Evolutionary conservation across 2,888 invertebrate species (phyloP), one percentile per base, ranked within the genome.

Genomic region (Acrobasis repandana): DNA sequence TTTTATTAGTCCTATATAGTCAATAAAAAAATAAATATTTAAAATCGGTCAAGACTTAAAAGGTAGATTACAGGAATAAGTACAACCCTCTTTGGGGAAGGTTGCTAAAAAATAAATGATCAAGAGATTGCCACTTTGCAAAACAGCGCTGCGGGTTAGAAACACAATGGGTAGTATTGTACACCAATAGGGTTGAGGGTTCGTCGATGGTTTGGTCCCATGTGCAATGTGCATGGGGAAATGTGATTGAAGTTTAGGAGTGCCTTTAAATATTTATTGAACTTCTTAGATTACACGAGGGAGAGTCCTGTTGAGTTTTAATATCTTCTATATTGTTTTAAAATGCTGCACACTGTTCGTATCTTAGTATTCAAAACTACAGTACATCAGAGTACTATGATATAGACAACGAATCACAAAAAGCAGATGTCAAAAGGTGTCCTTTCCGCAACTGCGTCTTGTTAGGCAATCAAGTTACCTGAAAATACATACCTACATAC

Each of bases 121-220:
- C 61, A 66, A 67, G 72, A 78, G 79, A 83, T 77, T 74, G 75
- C 75, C 78, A 79, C 79, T 82, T 77, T 68, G 68, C 71, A 69
- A 74, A 78, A 80, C 79, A 79, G 83, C 78, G 43, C 43, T 11
- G 73, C 68, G 74, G 74, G 76, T 79, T 75, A 70, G 68, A 73
- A 74, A 74, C 74, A 80, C 74, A 80, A 81, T 75, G 69, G 48
- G 34, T 20, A 34, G 5, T 43, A 4, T 43, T 43, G 11, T 11
- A 11, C 43, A 14, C 43, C 38, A 36, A 15, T 38, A 49, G 36
- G 47, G 34, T 49, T 38, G 36, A 16, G 49, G 76, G 70, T 70
- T 61, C 63, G 66, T 65, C 73, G 74, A 79, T 72, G 74, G 72
- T 62, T 73, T 74, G 66, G 68, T 54, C 64, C 67, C 69, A 74